Percentiles rank a stretch among this genome's conserved stretches.
phyloP scores from a whole-genome alignment of 2,113 vertebrate species.

The Etia nguti region DNA sequence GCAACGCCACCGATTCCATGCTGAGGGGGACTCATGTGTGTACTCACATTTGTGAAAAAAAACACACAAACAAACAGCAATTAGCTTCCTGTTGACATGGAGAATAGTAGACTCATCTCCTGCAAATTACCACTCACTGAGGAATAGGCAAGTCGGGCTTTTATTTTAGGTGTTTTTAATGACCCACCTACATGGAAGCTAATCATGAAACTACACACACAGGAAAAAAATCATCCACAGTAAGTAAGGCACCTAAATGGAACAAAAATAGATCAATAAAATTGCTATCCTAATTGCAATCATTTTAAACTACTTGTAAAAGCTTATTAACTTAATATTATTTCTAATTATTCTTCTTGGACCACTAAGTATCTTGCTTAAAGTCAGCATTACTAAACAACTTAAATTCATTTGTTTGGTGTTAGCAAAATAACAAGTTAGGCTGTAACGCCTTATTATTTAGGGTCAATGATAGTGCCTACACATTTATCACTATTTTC shows the following conservation, averaged over 20 bases:
- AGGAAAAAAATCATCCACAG: background rate
- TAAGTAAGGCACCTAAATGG: background rate
- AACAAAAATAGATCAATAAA: background rate
- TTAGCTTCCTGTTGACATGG: constrained; percentile 61
- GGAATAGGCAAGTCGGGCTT: constrained; percentile 24
- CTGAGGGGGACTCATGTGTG: background rate
- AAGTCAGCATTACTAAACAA: background rate
- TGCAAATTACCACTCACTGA: constrained; percentile 49
- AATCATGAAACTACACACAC: constrained; percentile 6
- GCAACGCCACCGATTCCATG: background rate
- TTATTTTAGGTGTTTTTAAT: constrained; percentile 43
- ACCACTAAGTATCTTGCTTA: background rate
- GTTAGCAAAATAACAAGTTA: background rate
- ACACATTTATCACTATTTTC: background rate
- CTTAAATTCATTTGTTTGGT: background rate
- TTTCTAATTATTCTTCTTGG: background rate
- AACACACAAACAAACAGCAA: constrained; percentile 56
- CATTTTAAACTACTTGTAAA: background rate
- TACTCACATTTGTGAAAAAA: background rate
- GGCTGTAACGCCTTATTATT: background rate
- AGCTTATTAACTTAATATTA: background rate
- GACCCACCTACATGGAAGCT: constrained; percentile 11
- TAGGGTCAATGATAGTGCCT: background rate
- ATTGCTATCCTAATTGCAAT: background rate
- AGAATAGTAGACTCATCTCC: constrained; percentile 42